A percentile compares a stretch with the other conserved stretches of the same genome.
phyloP scores from a whole-genome alignment of 2,797 vertebrate species.

The Cossypha dichroa region DNA sequence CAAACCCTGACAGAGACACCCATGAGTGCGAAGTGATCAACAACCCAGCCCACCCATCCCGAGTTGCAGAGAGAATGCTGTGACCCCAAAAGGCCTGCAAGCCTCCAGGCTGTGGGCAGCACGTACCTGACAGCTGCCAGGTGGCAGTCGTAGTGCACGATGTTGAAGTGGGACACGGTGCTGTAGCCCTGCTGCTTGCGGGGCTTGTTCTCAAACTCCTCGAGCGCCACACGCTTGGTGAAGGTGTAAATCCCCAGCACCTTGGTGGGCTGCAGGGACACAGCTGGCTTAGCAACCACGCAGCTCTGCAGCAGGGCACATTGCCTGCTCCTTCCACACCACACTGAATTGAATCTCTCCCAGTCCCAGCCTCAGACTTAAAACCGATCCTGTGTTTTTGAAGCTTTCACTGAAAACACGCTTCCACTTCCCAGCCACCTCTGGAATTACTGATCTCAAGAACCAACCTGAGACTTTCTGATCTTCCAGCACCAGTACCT shows the following conservation, averaged over 20 bases:
- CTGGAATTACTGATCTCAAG: neutral
- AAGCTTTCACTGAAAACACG: neutral
- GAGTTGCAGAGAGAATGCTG: rapidly evolving
- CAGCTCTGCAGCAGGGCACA: neutral
- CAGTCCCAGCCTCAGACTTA: neutral
- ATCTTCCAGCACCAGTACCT: neutral
- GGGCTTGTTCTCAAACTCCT: conserved; percentile 96
- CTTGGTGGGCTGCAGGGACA: conserved; percentile 88
- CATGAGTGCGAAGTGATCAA: neutral
- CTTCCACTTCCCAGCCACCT: neutral
- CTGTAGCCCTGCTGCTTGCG: conserved; percentile 98
- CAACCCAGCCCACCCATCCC: neutral
- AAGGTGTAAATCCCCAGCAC: conserved; percentile 98
- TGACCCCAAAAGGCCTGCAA: rapidly evolving
- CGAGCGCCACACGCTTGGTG: conserved; percentile 93
- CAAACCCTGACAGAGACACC: neutral
- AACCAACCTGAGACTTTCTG: neutral
- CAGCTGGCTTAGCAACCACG: neutral
- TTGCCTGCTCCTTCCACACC: neutral
- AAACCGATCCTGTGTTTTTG: neutral
- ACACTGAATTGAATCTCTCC: neutral
- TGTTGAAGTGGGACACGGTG: conserved; percentile 99
- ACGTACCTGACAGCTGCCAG: conserved; percentile 95
- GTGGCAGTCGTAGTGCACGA: conserved; percentile 98
- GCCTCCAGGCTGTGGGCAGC: neutral